Evolutionary conservation across 2,113 vertebrate species (phyloP).

Genomic region (Callipepla squamata): DNA sequence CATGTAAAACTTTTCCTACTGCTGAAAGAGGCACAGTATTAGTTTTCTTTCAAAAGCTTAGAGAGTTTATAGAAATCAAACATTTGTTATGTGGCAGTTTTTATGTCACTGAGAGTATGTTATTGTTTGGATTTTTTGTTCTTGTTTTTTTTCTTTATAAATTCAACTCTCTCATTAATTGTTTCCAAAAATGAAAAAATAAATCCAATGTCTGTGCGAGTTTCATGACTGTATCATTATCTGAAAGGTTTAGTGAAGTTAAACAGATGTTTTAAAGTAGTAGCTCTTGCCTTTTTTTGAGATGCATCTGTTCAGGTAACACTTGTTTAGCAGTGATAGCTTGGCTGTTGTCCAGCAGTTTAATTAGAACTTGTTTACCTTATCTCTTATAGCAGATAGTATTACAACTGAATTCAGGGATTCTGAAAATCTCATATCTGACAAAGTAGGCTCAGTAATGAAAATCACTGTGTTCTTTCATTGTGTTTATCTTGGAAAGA

Average conservation of each 20-base stretch:
- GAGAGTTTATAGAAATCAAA: not conserved
- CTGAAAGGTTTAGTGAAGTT: not conserved
- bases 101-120: not conserved
- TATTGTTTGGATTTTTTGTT: no score
- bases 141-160: not conserved
- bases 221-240: not conserved
- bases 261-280: not conserved
- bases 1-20: not conserved
- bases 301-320: not conserved
- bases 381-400: slow-evolving; percentile 67
- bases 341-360: slow-evolving; percentile 60
- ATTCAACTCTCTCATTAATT: not conserved
- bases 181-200: not conserved
- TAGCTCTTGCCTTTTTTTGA: not conserved
- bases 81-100: accelerated
- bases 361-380: slow-evolving; percentile 70
- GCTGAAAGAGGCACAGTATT: not conserved
- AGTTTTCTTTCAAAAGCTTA: not conserved
- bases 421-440: slow-evolving; percentile 39
- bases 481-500: slow-evolving; percentile 47
- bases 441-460: slow-evolving; percentile 44
- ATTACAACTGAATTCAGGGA: slow-evolving; percentile 52
- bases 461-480: slow-evolving; percentile 16
- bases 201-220: not conserved
- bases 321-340: not conserved